phyloP scores from a whole-genome alignment of 1,140 invertebrate genomes.

The Lordiphosa mommai region DNA sequence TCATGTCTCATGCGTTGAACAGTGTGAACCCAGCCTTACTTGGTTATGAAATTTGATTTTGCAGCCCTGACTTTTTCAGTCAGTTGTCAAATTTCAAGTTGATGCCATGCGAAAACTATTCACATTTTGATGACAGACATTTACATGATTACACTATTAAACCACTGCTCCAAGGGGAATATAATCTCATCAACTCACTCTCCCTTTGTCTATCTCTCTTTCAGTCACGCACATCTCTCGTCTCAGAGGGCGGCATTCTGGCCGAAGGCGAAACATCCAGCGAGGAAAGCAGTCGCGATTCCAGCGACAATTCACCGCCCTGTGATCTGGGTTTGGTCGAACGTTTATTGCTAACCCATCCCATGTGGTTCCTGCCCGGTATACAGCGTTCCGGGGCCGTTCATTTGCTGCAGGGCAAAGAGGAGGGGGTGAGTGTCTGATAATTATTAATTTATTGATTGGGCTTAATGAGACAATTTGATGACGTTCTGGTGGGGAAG shows the following conservation, averaged over 20 bases:
- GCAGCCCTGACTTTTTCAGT: too few relatives aligned
- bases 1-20: too few relatives aligned
- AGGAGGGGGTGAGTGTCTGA: conserved; percentile 88
- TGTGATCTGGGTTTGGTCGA: conserved; percentile 92
- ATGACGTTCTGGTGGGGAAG: background rate
- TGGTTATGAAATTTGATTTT: too few relatives aligned
- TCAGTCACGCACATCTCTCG: conserved; percentile 78
- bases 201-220: conserved; percentile 16
- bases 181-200: background rate
- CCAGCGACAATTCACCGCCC: conserved; percentile 80
- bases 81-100: background rate
- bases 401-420: conserved; percentile 94
- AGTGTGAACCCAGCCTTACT: too few relatives aligned
- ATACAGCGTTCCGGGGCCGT: conserved; percentile 95
- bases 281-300: conserved; percentile 70
- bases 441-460: conserved; percentile 6
- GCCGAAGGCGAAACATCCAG: conserved; percentile 79
- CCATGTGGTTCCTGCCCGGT: conserved; percentile 97
- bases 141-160: background rate
- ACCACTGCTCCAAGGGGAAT: background rate
- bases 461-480: conserved; percentile 64
- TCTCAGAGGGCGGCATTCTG: conserved; percentile 79
- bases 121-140: background rate
- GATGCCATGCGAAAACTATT: background rate
- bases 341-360: conserved; percentile 92